Conservation (phyloP, 1,140 invertebrate genomes). For the Diachasmimorpha longicaudata region DNA sequence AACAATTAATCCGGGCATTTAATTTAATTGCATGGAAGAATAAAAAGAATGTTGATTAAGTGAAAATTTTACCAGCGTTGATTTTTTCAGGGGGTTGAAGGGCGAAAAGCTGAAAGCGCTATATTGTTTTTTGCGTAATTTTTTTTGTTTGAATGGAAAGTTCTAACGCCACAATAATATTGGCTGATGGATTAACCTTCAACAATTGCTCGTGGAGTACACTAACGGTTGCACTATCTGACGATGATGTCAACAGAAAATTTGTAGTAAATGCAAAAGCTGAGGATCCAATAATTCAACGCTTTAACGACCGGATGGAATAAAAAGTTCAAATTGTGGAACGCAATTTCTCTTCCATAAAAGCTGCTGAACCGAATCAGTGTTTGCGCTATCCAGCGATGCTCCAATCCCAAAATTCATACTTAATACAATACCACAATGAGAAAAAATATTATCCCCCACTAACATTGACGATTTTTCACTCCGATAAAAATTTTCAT, state of each 20-base stretch:
- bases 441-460: not conserved
- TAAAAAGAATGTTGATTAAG: conserved; percentile 8
- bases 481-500: not conserved
- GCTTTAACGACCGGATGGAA: not conserved
- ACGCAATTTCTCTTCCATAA: not conserved
- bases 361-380: not conserved
- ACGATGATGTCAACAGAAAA: no score
- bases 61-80: not conserved
- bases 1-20: conserved; percentile 59
- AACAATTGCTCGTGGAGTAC: no score
- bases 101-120: not conserved
- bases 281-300: no score
- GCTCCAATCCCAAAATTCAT: not conserved
- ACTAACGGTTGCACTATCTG: no score
- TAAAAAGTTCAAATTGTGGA: not conserved
- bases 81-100: not conserved
- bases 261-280: no score
- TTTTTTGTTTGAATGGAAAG: not conserved
- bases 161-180: not conserved
- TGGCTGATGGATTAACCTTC: not conserved
- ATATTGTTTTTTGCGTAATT: not conserved
- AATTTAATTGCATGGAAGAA: conserved; percentile 50
- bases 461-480: not conserved
- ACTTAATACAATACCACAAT: not conserved
- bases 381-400: not conserved